phyloP scores from a whole-genome alignment of 2,113 vertebrate genomes.

The Gadus macrocephalus region DNA sequence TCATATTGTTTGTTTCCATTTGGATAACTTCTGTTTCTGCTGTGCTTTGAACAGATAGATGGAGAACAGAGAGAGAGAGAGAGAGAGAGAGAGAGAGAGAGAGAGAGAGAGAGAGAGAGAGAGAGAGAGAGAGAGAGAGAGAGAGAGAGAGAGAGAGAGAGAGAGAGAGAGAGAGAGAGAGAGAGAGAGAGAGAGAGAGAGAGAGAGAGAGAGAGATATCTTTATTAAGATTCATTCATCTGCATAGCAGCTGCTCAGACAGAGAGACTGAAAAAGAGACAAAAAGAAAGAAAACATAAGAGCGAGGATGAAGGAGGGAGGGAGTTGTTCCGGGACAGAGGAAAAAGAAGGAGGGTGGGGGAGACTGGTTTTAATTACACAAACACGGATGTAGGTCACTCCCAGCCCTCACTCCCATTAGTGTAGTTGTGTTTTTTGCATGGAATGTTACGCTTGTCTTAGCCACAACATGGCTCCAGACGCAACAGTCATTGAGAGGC shows the following conservation, averaged over 20 bases:
- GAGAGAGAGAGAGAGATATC: too few species aligned
- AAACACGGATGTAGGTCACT: conserved; percentile 48
- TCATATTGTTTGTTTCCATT: neutral
- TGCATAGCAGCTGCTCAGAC: conserved; percentile 42
- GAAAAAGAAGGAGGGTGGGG: neutral
- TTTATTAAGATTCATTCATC: conserved; percentile 26
- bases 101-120: neutral
- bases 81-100: neutral
- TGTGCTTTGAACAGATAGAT: neutral
- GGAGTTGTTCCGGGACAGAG: neutral
- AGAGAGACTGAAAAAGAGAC: neutral
- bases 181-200: too few species aligned
- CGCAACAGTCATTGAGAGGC: neutral
- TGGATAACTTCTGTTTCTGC: neutral
- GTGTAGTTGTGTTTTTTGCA: conserved; percentile 10
- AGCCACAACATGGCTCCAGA: conserved; percentile 32
- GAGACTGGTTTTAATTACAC: conserved; percentile 19
- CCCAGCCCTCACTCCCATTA: conserved; percentile 15
- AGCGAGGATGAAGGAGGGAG: neutral
- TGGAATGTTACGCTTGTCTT: conserved; percentile 12
- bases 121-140: too few species aligned
- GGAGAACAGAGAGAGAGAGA: neutral
- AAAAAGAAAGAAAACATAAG: neutral
- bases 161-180: too few species aligned
- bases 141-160: too few species aligned